These are phyloP conservation scores for Cremastinae sp. DNA, from an alignment of 2,888 invertebrate species.

Conservation along the genomic window DNA sequence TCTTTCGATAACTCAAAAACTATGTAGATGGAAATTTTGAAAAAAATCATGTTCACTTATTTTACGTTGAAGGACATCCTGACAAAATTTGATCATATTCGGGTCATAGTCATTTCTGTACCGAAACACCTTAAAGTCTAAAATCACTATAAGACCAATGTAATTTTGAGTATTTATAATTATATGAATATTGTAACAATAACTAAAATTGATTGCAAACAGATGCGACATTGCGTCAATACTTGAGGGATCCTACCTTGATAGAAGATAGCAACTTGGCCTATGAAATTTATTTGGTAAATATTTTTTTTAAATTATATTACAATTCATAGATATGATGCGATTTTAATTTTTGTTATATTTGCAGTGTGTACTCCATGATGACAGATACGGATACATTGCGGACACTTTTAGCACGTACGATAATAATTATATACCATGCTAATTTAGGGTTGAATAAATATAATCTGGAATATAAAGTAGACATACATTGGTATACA, in stretches of 20 bases:
- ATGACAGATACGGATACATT: constrained; percentile 91
- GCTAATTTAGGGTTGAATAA: not conserved
- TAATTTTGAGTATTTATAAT: too few species aligned
- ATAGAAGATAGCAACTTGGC: constrained; percentile 87
- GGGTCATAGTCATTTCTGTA: too few species aligned
- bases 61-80: too few species aligned
- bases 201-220: constrained; percentile 65
- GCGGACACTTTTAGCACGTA: constrained; percentile 90
- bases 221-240: constrained; percentile 80
- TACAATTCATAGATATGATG: constrained; percentile 37
- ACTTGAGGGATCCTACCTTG: constrained; percentile 87
- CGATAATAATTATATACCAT: too few species aligned
- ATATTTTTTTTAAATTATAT: constrained; percentile 66
- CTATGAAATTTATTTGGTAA: constrained; percentile 88
- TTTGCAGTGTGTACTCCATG: constrained; percentile 88
- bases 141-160: too few species aligned
- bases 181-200: constrained; percentile 24
- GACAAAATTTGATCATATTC: too few species aligned
- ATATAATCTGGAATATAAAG: too few species aligned
- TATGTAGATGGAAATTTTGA: too few species aligned
- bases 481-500: too few species aligned
- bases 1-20: too few species aligned
- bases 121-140: too few species aligned
- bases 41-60: too few species aligned
- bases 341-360: constrained; percentile 52